These are phyloP conservation scores for Melanostigma gelatinosum DNA, from an alignment of 2,113 vertebrate genomes.

Conservation along the genomic window DNA sequence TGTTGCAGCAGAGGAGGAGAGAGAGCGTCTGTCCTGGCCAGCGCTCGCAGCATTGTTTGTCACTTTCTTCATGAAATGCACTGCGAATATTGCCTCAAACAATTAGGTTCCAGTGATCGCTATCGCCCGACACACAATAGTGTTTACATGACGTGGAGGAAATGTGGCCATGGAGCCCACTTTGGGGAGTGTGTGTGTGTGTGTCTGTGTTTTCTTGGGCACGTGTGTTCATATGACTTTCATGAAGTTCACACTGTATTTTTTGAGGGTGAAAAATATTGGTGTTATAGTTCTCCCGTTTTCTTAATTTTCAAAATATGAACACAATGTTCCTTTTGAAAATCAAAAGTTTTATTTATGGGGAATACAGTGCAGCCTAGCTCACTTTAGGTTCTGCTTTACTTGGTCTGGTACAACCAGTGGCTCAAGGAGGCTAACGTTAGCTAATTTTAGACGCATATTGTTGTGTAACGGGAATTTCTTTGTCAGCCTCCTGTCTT, in stretches of 20 bases:
- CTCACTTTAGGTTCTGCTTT: no score
- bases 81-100: conserved; percentile 80
- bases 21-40: conserved; percentile 49
- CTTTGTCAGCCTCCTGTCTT: neutral
- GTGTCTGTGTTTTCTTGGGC: conserved; percentile 36
- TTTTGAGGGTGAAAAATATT: neutral
- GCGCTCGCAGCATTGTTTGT: conserved; percentile 75
- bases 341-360: neutral
- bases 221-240: conserved; percentile 18
- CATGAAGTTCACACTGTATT: conserved; percentile 7
- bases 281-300: neutral
- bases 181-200: conserved; percentile 64
- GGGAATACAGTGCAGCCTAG: no score
- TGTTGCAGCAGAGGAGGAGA: conserved; percentile 40
- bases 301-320: neutral
- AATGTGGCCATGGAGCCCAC: conserved; percentile 78
- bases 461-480: neutral
- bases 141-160: conserved; percentile 82
- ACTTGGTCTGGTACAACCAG: neutral
- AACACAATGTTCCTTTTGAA: no score
- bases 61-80: conserved; percentile 83
- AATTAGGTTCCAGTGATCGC: conserved; percentile 81
- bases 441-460: neutral
- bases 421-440: neutral
- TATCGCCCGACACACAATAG: conserved; percentile 82